Base-by-base conservation (phyloP, 2,797 vertebrate species). In the Ceyx erithaca region DNA sequence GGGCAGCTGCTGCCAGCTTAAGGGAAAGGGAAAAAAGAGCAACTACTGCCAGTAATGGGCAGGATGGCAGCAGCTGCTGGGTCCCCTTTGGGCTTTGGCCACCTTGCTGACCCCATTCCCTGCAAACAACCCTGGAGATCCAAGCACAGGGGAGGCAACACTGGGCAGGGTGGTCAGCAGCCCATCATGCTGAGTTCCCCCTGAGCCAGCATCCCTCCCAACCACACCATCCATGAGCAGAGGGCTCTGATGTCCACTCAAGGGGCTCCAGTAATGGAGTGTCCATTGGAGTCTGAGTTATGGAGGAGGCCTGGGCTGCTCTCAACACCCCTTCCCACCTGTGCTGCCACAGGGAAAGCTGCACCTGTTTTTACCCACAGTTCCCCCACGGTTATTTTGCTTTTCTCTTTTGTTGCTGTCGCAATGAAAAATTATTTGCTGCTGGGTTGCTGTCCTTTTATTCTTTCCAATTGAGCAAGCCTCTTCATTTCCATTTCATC, bases 161-260 rank as follows among this genome's bases (percentile, higher is more conserved):
- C 40, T 10, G 3, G 54, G 46, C 28, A 20, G 41, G 41, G 30
- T 4, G 8, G 37, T 45, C 6, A 8, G 19, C 43, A 37, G 62
- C 62, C 23, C 49, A 1, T 15, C 19, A 2, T 16, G 19, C 49
- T 35, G 45, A 4, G 0, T 12, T 41, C 55, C 87, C 63, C 2
- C 7, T 2, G 37, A 4, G 43, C 40, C 26, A 3, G 3, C 57
- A 14, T 10, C 82, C 62, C 17, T 0, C 76, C 41, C 8, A 12
- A 9, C 20, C n/a, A 2, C 67, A 1, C 46, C 12, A 2, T 1
- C 67, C 7, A 0, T 0, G 4, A 3, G 5, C 37, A 64, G 12
- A 13, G 10, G 3, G 3, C 55, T 57, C 21, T 63, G 16, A 1
- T 20, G 40, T 9, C 77, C 51, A 1, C 21, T 9, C 17, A 17